Evolutionary conservation across 92 coral and sea anemone species (phyloP), one percentile per base, ranked within the genome.

Genomic region (Paragorgia papillata): DNA sequence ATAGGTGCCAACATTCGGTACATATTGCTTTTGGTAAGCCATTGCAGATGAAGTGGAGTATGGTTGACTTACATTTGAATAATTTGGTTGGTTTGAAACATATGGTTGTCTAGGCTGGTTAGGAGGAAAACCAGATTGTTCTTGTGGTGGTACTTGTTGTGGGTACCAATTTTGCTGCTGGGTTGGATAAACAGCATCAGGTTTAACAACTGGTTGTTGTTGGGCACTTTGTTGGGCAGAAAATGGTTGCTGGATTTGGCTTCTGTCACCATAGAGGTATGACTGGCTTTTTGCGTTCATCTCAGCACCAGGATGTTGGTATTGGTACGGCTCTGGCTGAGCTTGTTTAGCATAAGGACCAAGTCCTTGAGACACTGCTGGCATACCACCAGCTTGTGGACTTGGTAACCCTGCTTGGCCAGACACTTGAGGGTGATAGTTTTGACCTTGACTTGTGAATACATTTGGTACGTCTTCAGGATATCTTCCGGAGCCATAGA

Each of bases 71-170:
- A 27, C 57, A 49, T 28, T 14, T 31, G 33, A 28, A 54, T 71
- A 69, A 40, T 49, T 28, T 0, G 76, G 54, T 24, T 62, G 86
- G 50, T 66, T 44, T 24, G 81, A 69, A 24, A 25, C 34, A 75
- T 83, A 83, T 15, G 82, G 77, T 62, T 83, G 73, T 35, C 66
- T 35, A 17, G 79, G 86, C 8, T 44, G 64, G 10, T 31, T 15
- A 26, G 33, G 75, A 33, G 80, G 54, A 33, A 53, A 85, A 22
- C 67, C 53, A 34, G 74, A 43, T 24, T 80, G 60, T 32, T 55
- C 57, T 73, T 41, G 74, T 20, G 9, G 43, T 14, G 64, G 70
- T 30, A 83, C 19, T 10, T 74, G 76, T 35, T 74, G 76, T 7
- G 83, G 75, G 14, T 74, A 48, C 57, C 81, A 58, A 64, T 39